These are phyloP conservation scores for Caenorhabditis latens DNA, from an alignment of 1,140 invertebrate genomes.

Conservation along the genomic window DNA sequence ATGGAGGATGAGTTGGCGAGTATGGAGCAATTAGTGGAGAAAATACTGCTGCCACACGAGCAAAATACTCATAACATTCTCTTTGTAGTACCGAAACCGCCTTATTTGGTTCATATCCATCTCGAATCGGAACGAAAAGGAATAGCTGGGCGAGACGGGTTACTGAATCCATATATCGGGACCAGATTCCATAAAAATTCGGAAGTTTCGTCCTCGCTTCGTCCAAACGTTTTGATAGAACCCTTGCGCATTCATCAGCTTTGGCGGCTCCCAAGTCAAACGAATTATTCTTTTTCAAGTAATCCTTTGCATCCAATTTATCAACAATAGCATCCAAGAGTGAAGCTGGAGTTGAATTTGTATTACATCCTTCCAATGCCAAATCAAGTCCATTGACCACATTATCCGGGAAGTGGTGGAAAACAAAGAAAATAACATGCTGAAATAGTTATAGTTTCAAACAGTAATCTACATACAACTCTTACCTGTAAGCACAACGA, in stretches of 20 bases:
- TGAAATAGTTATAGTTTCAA: background rate
- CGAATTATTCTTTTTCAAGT: slow-evolving; percentile 7
- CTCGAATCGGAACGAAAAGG: slow-evolving; percentile 56
- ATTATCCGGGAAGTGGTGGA: slow-evolving; percentile 63
- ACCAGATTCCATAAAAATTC: slow-evolving; percentile 54
- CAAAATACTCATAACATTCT: slow-evolving; percentile 58
- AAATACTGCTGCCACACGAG: slow-evolving; percentile 49
- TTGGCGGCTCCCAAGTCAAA: slow-evolving; percentile 38
- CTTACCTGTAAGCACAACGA: slow-evolving; percentile 42
- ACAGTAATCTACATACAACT: background rate
- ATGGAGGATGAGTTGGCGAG: slow-evolving; percentile 57
- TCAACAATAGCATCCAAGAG: slow-evolving; percentile 51
- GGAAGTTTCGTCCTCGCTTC: slow-evolving; percentile 47
- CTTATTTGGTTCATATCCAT: slow-evolving; percentile 50
- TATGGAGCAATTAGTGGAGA: slow-evolving; percentile 52
- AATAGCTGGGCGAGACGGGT: slow-evolving; percentile 59
- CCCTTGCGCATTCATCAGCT: slow-evolving; percentile 53
- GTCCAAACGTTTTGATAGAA: slow-evolving; percentile 28
- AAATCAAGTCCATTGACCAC: slow-evolving; percentile 58
- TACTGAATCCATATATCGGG: slow-evolving; percentile 34
- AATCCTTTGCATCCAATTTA: slow-evolving; percentile 37
- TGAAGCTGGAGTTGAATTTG: slow-evolving; percentile 48
- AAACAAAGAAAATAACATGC: slow-evolving; percentile 61
- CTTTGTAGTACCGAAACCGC: slow-evolving; percentile 32
- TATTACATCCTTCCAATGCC: slow-evolving; percentile 58